phyloP scores from a whole-genome alignment of 2,797 vertebrate species.

The Gallinago nigripennis region DNA sequence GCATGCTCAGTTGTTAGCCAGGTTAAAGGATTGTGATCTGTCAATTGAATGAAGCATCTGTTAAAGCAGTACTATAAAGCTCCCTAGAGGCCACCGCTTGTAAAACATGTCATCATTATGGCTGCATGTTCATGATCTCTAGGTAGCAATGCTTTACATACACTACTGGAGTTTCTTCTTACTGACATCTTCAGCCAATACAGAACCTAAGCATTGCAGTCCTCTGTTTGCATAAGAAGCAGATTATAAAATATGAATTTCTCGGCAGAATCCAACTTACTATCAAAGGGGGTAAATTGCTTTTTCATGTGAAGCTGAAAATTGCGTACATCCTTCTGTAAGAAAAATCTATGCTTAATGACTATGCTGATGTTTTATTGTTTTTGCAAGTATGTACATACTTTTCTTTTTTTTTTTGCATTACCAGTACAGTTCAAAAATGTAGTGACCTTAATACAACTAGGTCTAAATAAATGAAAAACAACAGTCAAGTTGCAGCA shows the following conservation, averaged over 20 bases:
- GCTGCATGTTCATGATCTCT: not conserved
- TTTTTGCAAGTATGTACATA: accelerated
- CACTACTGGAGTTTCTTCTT: not conserved
- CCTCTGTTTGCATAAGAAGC: not conserved
- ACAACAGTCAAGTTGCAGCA: not conserved
- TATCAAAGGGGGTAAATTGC: not conserved
- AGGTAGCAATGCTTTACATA: not conserved
- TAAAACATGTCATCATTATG: not conserved
- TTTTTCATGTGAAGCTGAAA: not conserved
- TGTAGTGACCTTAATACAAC: not conserved
- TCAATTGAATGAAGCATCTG: not conserved
- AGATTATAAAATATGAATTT: not conserved
- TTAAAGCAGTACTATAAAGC: not conserved
- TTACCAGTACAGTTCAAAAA: not conserved
- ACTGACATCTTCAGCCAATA: not conserved
- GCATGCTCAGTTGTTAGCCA: not conserved
- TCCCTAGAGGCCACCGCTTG: not conserved
- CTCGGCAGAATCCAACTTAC: not conserved
- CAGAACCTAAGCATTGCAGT: not conserved
- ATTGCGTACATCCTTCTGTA: not conserved
- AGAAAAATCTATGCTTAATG: not conserved
- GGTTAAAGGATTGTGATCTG: not conserved
- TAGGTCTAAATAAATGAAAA: not conserved
- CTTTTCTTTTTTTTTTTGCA: not conserved
- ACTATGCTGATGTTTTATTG: not conserved